Percentiles rank a stretch among this genome's conserved stretches.
Conservation (phyloP, 2,888 invertebrate genomes). For the Epicampocera succincta region DNA sequence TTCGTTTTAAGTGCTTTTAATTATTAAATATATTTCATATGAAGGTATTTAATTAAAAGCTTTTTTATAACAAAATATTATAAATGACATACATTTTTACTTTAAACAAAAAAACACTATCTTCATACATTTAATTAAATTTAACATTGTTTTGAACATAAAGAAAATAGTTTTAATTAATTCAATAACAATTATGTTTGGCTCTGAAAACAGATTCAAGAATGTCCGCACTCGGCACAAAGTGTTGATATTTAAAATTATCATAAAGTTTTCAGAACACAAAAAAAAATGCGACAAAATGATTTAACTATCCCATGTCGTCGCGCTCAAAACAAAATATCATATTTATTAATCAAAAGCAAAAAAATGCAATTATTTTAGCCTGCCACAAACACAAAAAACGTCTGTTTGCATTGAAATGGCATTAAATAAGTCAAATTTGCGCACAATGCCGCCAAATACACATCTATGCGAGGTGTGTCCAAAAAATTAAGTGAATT, state of each 20-base stretch:
- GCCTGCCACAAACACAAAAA: constrained; percentile 25
- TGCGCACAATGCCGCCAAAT: background rate
- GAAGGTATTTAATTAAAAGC: constrained; percentile 4
- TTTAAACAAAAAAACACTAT: too few species aligned
- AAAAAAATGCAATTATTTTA: background rate
- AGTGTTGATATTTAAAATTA: constrained; percentile 42
- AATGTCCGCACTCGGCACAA: constrained; percentile 3
- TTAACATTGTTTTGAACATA: background rate
- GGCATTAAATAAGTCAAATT: constrained; percentile 52
- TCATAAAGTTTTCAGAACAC: constrained; percentile 24
- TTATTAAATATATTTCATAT: too few species aligned
- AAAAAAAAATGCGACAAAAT: constrained; percentile 9
- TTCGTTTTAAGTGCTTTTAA: too few species aligned
- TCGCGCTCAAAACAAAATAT: constrained; percentile 22
- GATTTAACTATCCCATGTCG: constrained; percentile 21
- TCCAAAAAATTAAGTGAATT: background rate
- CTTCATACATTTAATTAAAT: constrained; percentile 2
- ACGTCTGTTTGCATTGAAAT: constrained; percentile 43
- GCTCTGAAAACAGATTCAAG: background rate
- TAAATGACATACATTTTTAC: constrained; percentile 2
- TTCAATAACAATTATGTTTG: constrained; percentile 33
- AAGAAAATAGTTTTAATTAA: constrained; percentile 25
- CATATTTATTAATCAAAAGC: constrained; percentile 50
- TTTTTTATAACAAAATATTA: background rate
- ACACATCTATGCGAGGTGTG: background rate